Base-by-base conservation (phyloP, 2,113 vertebrate genomes). In the Ictalurus furcatus region DNA sequence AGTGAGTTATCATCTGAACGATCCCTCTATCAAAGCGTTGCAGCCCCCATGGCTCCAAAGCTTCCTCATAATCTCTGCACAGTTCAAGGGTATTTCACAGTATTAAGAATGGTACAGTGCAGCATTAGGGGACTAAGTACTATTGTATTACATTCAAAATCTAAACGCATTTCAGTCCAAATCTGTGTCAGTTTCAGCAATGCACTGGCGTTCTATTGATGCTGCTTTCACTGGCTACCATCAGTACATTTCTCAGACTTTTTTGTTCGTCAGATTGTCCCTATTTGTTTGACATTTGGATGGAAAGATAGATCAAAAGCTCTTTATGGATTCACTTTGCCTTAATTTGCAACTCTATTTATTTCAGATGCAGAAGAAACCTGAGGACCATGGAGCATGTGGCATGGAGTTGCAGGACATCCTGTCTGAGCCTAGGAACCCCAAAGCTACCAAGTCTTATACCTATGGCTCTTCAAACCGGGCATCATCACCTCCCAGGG, bases 361-460 rank as follows among this genome's bases (percentile, higher is more conserved):
- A 67, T 59, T 83, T 14, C 73, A 96, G 96, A 91, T 30, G 1
- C 96, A 98, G 96, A 96, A 97, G 90, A 97, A 97, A 92, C 93
- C 96, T 0, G 97, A 97, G 73, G 97, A 98, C 89, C 94, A 94
- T 17, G 81, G 81, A 63, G 81, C 81, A 84, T 84, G 81, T 63
- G 94, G 93, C 11, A 92, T 95, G 92, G 97, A 97, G 89, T 93
- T 96, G 52, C 96, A 97, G 90, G 97, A 97, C 13, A 95, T 96
- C 0, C 87, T 94, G 87, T 96, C 95, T 0, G 96, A 99, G 90
- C 93, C 94, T n/a, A 96, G 97, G 95, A 95, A 95, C 44, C 95
- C 94, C 61, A 98, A 97, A 94, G 93, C 96, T 92, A 95, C 96
- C 96, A 99, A 97, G 95, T 96, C 96, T 93, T 98, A 96, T 94